A percentile compares a stretch with the other conserved stretches of the same genome.
Conservation (phyloP, 2,113 vertebrate genomes). For the Stercorarius parasiticus region DNA sequence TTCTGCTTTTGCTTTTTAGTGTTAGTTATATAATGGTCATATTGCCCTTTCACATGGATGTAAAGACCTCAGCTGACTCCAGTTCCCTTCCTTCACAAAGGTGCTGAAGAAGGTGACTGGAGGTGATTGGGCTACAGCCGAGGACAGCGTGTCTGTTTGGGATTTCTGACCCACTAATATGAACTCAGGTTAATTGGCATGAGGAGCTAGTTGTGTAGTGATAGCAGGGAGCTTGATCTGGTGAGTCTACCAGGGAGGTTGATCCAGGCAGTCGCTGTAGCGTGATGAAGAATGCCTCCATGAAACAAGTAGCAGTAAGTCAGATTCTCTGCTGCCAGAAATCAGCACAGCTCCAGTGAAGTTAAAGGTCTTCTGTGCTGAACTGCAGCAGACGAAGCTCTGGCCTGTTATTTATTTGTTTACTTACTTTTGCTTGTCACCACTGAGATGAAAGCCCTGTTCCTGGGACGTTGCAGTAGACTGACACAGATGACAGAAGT, state of each 20-base stretch:
- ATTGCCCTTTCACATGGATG: neutral
- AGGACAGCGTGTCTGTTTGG: accelerated
- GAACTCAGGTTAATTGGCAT: neutral
- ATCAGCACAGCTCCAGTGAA: neutral
- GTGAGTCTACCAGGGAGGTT: neutral
- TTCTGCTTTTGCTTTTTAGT: neutral
- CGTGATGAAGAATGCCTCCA: neutral
- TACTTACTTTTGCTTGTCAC: neutral
- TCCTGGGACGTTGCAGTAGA: accelerated
- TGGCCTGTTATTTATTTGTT: neutral
- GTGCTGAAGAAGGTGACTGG: neutral
- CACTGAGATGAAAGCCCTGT: neutral
- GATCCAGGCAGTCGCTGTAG: neutral
- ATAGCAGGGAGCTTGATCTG: neutral
- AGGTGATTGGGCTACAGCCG: neutral
- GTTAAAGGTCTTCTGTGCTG: neutral
- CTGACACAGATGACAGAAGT: neutral
- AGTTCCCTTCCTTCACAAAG: neutral
- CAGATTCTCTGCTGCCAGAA: neutral
- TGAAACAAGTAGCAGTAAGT: neutral
- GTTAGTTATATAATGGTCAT: neutral
- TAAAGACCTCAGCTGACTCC: neutral
- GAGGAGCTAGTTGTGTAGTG: neutral
- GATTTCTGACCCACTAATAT: neutral
- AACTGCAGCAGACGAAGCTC: neutral